These are phyloP conservation scores for Columba janthina DNA, from an alignment of 2,113 vertebrate species.

Conservation along the genomic window DNA sequence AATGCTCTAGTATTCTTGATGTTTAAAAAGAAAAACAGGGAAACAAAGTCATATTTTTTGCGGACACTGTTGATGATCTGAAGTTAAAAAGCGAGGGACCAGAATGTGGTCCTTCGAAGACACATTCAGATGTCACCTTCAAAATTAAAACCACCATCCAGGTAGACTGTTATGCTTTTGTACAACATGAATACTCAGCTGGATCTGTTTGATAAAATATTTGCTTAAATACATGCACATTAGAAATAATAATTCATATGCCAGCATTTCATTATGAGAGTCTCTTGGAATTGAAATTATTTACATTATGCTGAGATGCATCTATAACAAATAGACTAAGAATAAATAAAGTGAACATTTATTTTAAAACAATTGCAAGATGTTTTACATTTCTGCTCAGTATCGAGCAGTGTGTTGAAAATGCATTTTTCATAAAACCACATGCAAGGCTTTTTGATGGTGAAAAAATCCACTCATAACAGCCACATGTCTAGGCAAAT, in stretches of 20 bases:
- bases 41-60: neutral
- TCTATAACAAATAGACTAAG: constrained; percentile 64
- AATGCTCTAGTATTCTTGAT: neutral
- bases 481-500: constrained; percentile 62
- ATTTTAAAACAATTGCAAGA: constrained; percentile 73
- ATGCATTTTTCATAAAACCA: constrained; percentile 72
- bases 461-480: constrained; percentile 57
- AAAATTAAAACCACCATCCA: neutral
- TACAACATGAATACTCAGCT: neutral
- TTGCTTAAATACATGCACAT: constrained; percentile 35
- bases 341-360: constrained; percentile 67
- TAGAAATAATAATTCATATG: constrained; percentile 55
- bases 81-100: neutral
- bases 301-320: constrained; percentile 65
- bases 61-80: neutral
- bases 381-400: constrained; percentile 70
- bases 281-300: constrained; percentile 60
- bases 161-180: neutral
- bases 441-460: constrained; percentile 69
- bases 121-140: neutral
- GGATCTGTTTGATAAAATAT: constrained; percentile 38
- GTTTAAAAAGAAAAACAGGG: neutral
- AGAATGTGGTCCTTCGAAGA: neutral
- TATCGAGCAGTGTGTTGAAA: constrained; percentile 64
- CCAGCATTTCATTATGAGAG: constrained; percentile 38